Percentiles rank a stretch among this genome's conserved stretches.
These are phyloP conservation scores for Platyura marginata DNA, from an alignment of 1,140 invertebrate genomes.

Conservation along the genomic window DNA sequence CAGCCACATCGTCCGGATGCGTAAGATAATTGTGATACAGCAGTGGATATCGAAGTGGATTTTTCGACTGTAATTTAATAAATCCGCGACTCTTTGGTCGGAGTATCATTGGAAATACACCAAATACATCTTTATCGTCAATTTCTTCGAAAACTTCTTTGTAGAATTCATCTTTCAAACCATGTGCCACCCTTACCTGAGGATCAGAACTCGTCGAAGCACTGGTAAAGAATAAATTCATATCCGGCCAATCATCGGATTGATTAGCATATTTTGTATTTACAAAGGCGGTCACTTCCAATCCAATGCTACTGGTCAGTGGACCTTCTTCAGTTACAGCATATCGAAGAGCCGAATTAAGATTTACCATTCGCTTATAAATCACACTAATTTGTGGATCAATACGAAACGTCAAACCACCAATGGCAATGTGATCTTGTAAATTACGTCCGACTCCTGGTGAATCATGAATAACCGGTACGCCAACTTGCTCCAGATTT, in stretches of 20 bases:
- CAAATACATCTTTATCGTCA: constrained; percentile 52
- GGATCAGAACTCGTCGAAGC: constrained; percentile 56
- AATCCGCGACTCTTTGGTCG: constrained; percentile 68
- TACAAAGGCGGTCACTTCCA: constrained; percentile 71
- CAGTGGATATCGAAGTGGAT: constrained; percentile 70
- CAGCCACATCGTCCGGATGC: constrained; percentile 57
- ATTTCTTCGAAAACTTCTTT: constrained; percentile 49
- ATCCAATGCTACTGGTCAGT: constrained; percentile 58
- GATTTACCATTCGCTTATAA: constrained; percentile 52
- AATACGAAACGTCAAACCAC: constrained; percentile 59
- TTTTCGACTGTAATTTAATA: constrained; percentile 50
- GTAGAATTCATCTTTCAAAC: constrained; percentile 60
- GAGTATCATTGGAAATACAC: constrained; percentile 71
- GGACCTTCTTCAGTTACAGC: constrained; percentile 63
- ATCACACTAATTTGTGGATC: constrained; percentile 60
- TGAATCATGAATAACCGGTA: constrained; percentile 50
- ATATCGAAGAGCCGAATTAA: constrained; percentile 56
- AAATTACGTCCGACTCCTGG: constrained; percentile 61
- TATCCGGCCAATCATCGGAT: constrained; percentile 74
- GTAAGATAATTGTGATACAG: constrained; percentile 81
- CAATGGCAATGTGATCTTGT: constrained; percentile 69
- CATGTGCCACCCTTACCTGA: constrained; percentile 56
- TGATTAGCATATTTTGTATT: constrained; percentile 71
- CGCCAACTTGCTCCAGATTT: constrained; percentile 41
- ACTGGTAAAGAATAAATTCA: constrained; percentile 72